A percentile compares a stretch with the other conserved stretches of the same genome.
phyloP scores from a whole-genome alignment of 1,140 invertebrate genomes.

The Acromyrmex echinatior region DNA sequence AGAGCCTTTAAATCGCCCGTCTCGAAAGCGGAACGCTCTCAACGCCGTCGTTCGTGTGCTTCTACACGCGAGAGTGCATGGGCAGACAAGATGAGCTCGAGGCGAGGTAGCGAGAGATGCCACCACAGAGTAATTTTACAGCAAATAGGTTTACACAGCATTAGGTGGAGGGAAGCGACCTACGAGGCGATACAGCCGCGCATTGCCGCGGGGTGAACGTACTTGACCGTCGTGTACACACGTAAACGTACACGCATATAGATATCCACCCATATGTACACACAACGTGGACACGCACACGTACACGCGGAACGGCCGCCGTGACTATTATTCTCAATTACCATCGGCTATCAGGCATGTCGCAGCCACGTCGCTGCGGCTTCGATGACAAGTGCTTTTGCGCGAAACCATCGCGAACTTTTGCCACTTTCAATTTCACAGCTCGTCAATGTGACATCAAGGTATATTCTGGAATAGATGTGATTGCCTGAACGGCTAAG shows the following conservation, averaged over 20 bases:
- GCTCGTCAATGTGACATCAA: slow-evolving; percentile 55
- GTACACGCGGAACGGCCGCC: slow-evolving; percentile 47
- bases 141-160: slow-evolving; percentile 77
- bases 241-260: not conserved
- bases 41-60: slow-evolving; percentile 49
- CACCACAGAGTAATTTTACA: slow-evolving; percentile 76
- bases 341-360: slow-evolving; percentile 72
- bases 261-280: not conserved
- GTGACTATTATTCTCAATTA: slow-evolving; percentile 76
- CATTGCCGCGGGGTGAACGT: slow-evolving; percentile 70
- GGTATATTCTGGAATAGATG: slow-evolving; percentile 27
- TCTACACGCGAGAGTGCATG: slow-evolving; percentile 63
- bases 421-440: slow-evolving; percentile 60
- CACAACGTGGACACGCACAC: not conserved
- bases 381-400: slow-evolving; percentile 56
- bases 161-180: slow-evolving; percentile 56
- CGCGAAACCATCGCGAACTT: slow-evolving; percentile 49
- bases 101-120: slow-evolving; percentile 73
- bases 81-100: slow-evolving; percentile 67
- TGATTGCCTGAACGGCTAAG: slow-evolving; percentile 41
- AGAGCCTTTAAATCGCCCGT: slow-evolving; percentile 49
- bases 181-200: slow-evolving; percentile 67
- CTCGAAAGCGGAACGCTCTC: slow-evolving; percentile 60
- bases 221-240: slow-evolving; percentile 51
- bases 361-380: slow-evolving; percentile 50